A percentile compares a stretch with the other conserved stretches of the same genome.
Conservation (phyloP, 2,113 vertebrate genomes). For the Zeus faber region DNA sequence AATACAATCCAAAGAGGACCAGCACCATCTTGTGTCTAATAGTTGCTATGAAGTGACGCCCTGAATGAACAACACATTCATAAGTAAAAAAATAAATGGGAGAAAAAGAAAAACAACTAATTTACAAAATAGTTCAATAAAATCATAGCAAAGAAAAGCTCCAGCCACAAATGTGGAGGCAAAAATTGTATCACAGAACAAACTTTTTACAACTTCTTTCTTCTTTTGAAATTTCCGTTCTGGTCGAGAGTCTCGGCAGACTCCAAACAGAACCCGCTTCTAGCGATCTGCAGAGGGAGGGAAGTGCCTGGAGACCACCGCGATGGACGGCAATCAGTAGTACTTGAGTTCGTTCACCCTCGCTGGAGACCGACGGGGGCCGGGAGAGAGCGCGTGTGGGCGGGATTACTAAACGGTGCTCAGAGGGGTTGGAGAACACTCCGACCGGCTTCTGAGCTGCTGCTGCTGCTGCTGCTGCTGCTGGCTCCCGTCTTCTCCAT, state of each 20-base stretch:
- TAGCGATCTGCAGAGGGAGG: constrained; percentile 11
- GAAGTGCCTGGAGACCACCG: constrained; percentile 44
- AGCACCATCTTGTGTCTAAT: constrained; percentile 40
- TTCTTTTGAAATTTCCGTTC: background rate
- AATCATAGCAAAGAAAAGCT: constrained; percentile 42
- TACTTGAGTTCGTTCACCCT: constrained; percentile 39
- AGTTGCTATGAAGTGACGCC: constrained; percentile 44
- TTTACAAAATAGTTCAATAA: constrained; percentile 54
- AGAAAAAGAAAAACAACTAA: constrained; percentile 18
- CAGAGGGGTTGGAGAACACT: constrained; percentile 77
- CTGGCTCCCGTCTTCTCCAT: constrained; percentile 76
- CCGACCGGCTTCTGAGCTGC: constrained; percentile 61
- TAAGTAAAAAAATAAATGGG: constrained; percentile 16
- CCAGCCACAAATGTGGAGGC: constrained; percentile 35
- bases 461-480: constrained; percentile 20
- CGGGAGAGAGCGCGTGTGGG: no score
- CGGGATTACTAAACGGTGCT: no score
- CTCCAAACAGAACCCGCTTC: constrained; percentile 16
- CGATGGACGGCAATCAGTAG: constrained; percentile 59
- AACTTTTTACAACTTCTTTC: constrained; percentile 38
- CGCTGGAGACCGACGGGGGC: background rate
- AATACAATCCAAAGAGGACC: constrained; percentile 44
- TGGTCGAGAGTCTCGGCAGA: constrained; percentile 28
- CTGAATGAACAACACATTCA: constrained; percentile 43
- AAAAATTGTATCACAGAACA: constrained; percentile 42